These are phyloP conservation scores for Mesorhabditis belari DNA, from an alignment of 2,888 invertebrate species.

Conservation along the genomic window DNA sequence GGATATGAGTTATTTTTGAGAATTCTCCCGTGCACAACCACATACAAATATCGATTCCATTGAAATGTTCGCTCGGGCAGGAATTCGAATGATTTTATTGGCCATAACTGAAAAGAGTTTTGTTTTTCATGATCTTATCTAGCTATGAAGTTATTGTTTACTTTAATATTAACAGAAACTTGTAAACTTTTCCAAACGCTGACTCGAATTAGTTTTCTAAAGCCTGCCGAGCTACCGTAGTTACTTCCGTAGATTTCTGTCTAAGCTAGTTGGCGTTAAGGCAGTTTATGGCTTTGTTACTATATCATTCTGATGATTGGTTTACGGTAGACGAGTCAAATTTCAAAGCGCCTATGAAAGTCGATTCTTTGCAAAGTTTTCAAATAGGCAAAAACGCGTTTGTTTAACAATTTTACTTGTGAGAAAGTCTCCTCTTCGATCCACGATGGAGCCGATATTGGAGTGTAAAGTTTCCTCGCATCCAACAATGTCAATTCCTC, in stretches of 20 bases:
- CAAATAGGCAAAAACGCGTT: not conserved
- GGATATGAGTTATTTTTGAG: slow-evolving; percentile 39
- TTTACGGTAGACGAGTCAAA: too few species aligned
- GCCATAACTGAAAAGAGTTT: slow-evolving; percentile 51
- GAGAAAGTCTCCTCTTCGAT: slow-evolving; percentile 73
- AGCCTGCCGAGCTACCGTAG: too few species aligned
- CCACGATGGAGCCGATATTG: slow-evolving; percentile 65
- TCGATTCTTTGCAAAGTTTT: too few species aligned
- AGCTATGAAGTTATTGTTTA: too few species aligned
- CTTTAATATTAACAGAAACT: not conserved
- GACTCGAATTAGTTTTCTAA: too few species aligned
- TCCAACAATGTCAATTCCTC: slow-evolving; percentile 55
- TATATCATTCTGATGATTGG: too few species aligned
- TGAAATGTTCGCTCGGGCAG: slow-evolving; percentile 52
- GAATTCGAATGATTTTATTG: slow-evolving; percentile 47
- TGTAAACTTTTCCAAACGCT: not conserved
- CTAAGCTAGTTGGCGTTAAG: too few species aligned
- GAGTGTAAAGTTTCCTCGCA: slow-evolving; percentile 68
- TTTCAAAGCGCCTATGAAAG: too few species aligned
- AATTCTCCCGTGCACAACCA: slow-evolving; percentile 49
- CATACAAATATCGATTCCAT: slow-evolving; percentile 50
- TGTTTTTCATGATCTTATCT: too few species aligned
- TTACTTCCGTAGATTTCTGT: too few species aligned
- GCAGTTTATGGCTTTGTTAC: too few species aligned
- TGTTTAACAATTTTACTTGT: slow-evolving; percentile 10